phyloP scores from a whole-genome alignment of 2,888 invertebrate genomes.

The Pherbina coryleti region DNA sequence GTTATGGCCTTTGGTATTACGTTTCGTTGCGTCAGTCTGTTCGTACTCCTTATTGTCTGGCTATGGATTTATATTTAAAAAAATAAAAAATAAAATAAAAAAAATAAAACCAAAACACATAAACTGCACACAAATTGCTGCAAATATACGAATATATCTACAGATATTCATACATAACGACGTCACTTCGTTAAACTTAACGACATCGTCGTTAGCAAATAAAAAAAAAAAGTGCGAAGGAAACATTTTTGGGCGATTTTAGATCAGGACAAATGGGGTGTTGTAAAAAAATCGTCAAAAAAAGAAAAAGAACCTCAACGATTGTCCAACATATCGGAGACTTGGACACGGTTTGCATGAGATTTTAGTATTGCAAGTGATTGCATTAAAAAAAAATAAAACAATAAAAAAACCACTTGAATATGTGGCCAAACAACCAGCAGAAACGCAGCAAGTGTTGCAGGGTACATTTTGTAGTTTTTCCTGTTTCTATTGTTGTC shows the following conservation, averaged over 20 bases:
- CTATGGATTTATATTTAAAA: not conserved
- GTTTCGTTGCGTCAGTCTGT: conserved; percentile 1
- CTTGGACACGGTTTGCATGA: not conserved
- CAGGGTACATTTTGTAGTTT: not conserved
- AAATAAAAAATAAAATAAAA: not conserved
- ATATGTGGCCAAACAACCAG: not conserved
- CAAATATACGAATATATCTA: not conserved
- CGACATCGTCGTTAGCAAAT: conserved; percentile 4
- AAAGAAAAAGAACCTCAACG: not conserved
- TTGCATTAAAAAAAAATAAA: not conserved
- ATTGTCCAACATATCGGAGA: not conserved
- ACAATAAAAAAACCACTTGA: not conserved
- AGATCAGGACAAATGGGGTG: not conserved
- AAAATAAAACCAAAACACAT: not conserved
- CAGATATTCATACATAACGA: conserved; percentile 18
- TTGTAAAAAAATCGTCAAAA: not conserved
- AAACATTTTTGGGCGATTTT: conserved; percentile 9
- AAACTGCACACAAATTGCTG: conserved; percentile 26
- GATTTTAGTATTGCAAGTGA: not conserved
- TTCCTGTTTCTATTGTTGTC: not conserved
- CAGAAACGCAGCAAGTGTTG: not conserved
- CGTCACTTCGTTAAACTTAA: conserved; percentile 23
- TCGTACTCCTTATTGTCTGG: conserved; percentile 3
- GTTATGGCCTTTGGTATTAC: conserved; percentile 11
- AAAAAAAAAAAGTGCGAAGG: not conserved